Evolutionary conservation across 2,113 vertebrate genomes (phyloP).

Genomic region (Mirounga angustirostris): DNA sequence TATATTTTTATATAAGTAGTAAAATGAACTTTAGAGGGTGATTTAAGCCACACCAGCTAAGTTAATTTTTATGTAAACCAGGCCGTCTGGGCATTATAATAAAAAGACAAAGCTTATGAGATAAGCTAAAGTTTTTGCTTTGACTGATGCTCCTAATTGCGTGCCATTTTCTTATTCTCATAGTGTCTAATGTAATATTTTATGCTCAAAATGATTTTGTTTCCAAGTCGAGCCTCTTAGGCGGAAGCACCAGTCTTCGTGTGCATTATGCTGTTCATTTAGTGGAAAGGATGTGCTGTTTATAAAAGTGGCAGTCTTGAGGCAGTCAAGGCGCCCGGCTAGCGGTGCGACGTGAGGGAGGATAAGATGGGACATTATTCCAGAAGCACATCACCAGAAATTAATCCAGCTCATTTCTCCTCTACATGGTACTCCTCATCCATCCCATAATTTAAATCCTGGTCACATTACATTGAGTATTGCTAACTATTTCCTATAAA

Average conservation of each 20-base stretch:
- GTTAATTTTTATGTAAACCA: conserved; percentile 24
- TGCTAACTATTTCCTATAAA: neutral
- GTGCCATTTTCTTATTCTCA: neutral
- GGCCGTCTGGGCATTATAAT: neutral
- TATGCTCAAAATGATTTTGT: neutral
- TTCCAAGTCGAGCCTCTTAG: neutral
- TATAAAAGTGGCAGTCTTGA: neutral
- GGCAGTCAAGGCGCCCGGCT: neutral
- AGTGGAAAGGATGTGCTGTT: neutral
- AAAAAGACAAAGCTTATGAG: conserved; percentile 17
- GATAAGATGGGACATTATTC: neutral
- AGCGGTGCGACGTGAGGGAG: neutral
- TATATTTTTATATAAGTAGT: neutral
- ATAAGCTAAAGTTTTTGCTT: neutral
- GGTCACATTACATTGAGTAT: neutral
- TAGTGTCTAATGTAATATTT: neutral
- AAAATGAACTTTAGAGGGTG: neutral
- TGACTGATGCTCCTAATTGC: neutral
- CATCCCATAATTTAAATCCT: neutral
- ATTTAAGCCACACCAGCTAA: neutral
- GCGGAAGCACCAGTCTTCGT: neutral
- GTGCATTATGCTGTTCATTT: neutral
- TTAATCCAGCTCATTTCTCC: neutral
- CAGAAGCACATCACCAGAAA: neutral
- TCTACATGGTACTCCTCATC: neutral